Evolutionary conservation across 1,140 invertebrate genomes (phyloP).

Genomic region (Araneus ventricosus): DNA sequence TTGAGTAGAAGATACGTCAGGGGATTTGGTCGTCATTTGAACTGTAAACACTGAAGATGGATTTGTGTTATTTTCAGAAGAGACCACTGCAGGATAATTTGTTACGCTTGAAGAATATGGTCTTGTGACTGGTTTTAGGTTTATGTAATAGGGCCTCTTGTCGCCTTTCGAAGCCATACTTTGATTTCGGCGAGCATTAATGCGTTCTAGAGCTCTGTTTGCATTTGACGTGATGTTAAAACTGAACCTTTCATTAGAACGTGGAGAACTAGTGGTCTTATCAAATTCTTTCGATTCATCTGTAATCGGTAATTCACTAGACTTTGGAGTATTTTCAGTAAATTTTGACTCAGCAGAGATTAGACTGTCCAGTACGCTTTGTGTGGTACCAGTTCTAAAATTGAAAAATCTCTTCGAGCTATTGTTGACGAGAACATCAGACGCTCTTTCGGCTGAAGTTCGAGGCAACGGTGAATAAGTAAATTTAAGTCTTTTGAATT

Average conservation of each 20-base stretch:
- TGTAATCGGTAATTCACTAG: not conserved
- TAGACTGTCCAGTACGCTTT: not conserved
- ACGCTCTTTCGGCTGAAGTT: not conserved
- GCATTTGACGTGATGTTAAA: not conserved
- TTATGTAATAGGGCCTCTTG: constrained; percentile 26
- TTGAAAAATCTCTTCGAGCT: constrained; percentile 45
- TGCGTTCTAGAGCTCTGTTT: not conserved
- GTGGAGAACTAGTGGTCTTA: not conserved
- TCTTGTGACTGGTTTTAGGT: constrained; percentile 57
- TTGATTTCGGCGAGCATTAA: constrained; percentile 21
- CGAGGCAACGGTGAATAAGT: constrained; percentile 40
- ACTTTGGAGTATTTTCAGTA: not conserved
- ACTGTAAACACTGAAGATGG: no score
- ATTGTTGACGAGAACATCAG: not conserved
- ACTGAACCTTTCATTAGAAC: not conserved
- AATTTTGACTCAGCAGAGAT: not conserved
- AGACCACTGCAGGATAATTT: no score
- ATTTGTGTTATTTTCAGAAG: no score
- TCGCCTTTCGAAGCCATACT: not conserved
- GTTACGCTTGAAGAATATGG: constrained; percentile 47
- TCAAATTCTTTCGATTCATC: not conserved
- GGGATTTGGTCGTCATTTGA: no score
- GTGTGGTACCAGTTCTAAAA: constrained; percentile 54
- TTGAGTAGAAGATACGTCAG: no score
- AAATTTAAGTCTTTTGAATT: constrained; percentile 38